Evolutionary conservation across 2,888 invertebrate species (phyloP).

Genomic region (Siphlonurus alternatus): DNA sequence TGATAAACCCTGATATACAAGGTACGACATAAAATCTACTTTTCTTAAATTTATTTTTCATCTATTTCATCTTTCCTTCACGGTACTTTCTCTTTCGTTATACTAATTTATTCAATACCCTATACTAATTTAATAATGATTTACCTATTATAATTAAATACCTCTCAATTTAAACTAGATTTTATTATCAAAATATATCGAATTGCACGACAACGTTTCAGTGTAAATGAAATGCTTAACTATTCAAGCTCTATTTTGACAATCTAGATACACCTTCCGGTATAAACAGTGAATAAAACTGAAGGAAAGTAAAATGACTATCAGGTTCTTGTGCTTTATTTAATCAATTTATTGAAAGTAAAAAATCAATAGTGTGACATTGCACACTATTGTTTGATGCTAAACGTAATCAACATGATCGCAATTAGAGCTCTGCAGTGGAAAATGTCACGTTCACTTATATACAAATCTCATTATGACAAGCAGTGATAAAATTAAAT

Average conservation of each 20-base stretch:
- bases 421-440: too few species aligned
- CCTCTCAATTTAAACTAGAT: constrained; percentile 35
- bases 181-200: constrained; percentile 24
- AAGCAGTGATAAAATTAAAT: too few species aligned
- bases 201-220: constrained; percentile 35
- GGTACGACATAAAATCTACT: constrained; percentile 46
- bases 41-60: constrained; percentile 28
- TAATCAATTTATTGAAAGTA: too few species aligned
- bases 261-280: constrained; percentile 55
- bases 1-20: constrained; percentile 56
- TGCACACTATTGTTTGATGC: too few species aligned
- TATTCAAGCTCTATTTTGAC: constrained; percentile 41
- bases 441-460: too few species aligned
- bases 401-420: too few species aligned
- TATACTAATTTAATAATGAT: constrained; percentile 24
- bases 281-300: too few species aligned
- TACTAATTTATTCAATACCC: constrained; percentile 21
- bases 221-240: constrained; percentile 47
- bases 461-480: too few species aligned
- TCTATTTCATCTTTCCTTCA: constrained; percentile 34
- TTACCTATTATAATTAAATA: constrained; percentile 19
- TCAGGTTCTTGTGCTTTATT: too few species aligned
- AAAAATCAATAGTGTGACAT: too few species aligned
- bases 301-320: too few species aligned
- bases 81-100: constrained; percentile 29